Evolutionary conservation across 2,113 vertebrate species (phyloP).

Genomic region (Tragelaphus imberbis): DNA sequence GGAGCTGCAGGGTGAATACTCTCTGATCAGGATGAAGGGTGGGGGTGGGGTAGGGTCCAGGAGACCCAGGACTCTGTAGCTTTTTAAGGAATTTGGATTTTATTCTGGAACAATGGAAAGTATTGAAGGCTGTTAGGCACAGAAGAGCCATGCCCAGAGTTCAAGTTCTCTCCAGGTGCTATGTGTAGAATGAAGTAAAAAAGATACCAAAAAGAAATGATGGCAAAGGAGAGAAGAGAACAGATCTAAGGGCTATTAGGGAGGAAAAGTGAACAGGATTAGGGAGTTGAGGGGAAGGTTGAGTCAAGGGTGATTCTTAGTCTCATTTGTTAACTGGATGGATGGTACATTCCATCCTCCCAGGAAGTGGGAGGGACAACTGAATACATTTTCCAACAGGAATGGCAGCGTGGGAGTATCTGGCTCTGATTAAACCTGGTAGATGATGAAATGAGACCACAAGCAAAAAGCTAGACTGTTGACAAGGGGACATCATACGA

Average conservation of each 20-base stretch:
- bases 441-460: neutral
- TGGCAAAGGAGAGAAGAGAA: neutral
- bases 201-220: neutral
- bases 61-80: neutral
- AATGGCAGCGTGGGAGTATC: neutral
- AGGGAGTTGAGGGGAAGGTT: neutral
- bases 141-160: neutral
- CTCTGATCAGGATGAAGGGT: neutral
- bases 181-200: neutral
- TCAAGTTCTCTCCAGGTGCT: neutral
- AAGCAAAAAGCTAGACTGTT: neutral
- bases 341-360: neutral
- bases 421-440: neutral
- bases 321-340: neutral
- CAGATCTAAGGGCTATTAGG: neutral
- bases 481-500: neutral
- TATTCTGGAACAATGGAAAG: neutral
- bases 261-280: neutral
- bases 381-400: neutral
- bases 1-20: neutral
- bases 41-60: neutral
- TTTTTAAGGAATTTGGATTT: neutral
- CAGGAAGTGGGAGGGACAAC: neutral
- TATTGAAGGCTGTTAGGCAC: neutral
- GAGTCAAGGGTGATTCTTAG: neutral